Conservation (phyloP, 2,113 vertebrate genomes). For the Dasypus novemcinctus region DNA sequence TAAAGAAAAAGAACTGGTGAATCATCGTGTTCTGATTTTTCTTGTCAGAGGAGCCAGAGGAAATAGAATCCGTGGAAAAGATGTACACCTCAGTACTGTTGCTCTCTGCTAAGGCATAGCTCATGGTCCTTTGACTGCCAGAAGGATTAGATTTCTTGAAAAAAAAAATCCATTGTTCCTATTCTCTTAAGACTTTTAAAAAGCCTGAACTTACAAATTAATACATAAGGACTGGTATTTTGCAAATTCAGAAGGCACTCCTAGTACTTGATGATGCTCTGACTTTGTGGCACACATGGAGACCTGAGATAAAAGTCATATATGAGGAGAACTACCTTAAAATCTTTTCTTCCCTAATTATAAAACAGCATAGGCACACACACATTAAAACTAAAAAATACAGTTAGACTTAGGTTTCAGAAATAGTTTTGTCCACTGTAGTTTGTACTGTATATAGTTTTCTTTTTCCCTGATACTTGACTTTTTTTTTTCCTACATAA, state of each 20-base stretch:
- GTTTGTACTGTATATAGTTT: not conserved
- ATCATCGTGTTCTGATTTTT: not conserved
- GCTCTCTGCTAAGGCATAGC: not conserved
- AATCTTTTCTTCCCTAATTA: not conserved
- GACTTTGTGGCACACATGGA: not conserved
- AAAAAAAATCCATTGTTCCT: not conserved
- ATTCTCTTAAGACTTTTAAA: not conserved
- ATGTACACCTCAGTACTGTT: not conserved
- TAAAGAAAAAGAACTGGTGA: not conserved
- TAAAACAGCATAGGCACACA: not conserved
- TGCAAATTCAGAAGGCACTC: not conserved
- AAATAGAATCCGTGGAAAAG: not conserved
- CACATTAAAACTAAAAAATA: not conserved
- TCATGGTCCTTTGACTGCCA: not conserved
- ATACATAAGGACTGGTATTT: not conserved
- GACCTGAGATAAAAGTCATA: not conserved
- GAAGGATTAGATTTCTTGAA: not conserved
- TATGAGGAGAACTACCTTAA: not conserved
- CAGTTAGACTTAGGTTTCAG: not conserved
- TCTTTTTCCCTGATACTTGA: not conserved
- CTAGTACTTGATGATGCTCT: not conserved
- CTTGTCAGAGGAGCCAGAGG: not conserved
- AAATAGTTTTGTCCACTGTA: not conserved
- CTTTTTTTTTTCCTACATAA: not conserved
- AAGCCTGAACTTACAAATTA: not conserved